phyloP scores from a whole-genome alignment of 2,888 invertebrate species.

The Chymomyza fuscimana region DNA sequence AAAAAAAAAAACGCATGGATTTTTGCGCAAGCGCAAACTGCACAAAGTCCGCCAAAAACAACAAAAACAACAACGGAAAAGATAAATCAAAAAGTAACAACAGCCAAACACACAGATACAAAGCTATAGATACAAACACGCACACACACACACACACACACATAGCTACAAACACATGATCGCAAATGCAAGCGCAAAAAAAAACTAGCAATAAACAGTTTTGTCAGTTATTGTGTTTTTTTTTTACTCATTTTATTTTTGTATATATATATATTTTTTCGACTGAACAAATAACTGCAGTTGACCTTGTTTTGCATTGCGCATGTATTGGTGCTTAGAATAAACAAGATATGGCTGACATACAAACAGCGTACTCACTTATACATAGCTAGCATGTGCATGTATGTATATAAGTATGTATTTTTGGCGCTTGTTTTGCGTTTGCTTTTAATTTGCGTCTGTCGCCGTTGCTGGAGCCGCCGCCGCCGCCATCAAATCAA shows the following conservation, averaged over 20 bases:
- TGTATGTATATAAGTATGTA: conserved; percentile 3
- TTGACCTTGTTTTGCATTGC: conserved; percentile 67
- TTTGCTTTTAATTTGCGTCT: conserved; percentile 56
- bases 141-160: conserved; percentile 41
- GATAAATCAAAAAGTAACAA: conserved; percentile 74
- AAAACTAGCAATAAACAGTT: conserved; percentile 31
- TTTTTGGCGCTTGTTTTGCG: conserved; percentile 59
- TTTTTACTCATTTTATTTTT: conserved; percentile 31
- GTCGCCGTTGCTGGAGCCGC: conserved; percentile 9
- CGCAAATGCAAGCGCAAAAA: conserved; percentile 27
- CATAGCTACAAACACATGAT: conserved; percentile 18
- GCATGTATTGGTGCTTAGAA: conserved; percentile 63
- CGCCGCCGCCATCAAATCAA: background rate
- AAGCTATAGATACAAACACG: background rate
- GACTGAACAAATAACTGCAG: conserved; percentile 70
- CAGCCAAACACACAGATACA: conserved; percentile 16
- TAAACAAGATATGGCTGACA: conserved; percentile 61
- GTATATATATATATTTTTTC: conserved; percentile 5
- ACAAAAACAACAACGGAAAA: conserved; percentile 62
- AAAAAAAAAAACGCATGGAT: conserved; percentile 43
- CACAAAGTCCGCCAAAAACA: conserved; percentile 41
- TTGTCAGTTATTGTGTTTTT: conserved; percentile 14
- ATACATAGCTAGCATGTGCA: conserved; percentile 6
- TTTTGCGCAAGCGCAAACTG: conserved; percentile 56
- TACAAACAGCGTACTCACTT: conserved; percentile 15